Evolutionary conservation across 2,113 vertebrate species (phyloP), one percentile per base, ranked within the genome.

Genomic region (Cygnus buccinator): DNA sequence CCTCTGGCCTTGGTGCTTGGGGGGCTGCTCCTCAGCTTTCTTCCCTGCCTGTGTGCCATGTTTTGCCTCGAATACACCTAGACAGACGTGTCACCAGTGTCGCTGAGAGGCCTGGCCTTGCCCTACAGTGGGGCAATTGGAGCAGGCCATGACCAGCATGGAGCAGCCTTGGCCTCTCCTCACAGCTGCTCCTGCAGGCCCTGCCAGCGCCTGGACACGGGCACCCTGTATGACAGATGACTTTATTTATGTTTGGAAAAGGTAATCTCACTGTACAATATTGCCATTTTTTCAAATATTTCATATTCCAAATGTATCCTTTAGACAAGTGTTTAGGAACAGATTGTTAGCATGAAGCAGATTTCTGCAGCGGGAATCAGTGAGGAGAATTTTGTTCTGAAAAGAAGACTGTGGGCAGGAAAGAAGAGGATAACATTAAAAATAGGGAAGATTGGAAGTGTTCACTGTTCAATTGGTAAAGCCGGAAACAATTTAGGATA

Each of bases 1-100:
- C 21, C 62, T 50, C 0, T 0, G 13, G 2, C 11, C 13, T 6
- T 0, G 0, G 1, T 33, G 63, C 26, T 65, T 13, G 26, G 5
- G 13, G 37, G 39, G 62, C 39, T 65, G 26, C 58, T 43, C 26
- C 67, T 58, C 46, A 41, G 44, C 13, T 21, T 37, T 31, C 3
- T 54, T 52, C 1, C 0, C 13, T 46, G 15, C 13, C 35, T 17
- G 3, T 8, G 44, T 4, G 9, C 9, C 3, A 8, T 6, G 18
- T 62, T 86, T 86, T 89, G 19, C 28, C 2, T 33, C 15, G 59
- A 41, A 1, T 2, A 2, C 41, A 2, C 11, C 39, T 28, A n/a
- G 10, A 7, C 4, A 0, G 13, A 57, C 23, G 8, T 0, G 8
- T 22, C 22, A 1, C 10, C 16, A 0, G 3, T 6, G 23, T 14